Conservation (phyloP, 2,888 invertebrate genomes). For the Ophonus ardosiacus region DNA sequence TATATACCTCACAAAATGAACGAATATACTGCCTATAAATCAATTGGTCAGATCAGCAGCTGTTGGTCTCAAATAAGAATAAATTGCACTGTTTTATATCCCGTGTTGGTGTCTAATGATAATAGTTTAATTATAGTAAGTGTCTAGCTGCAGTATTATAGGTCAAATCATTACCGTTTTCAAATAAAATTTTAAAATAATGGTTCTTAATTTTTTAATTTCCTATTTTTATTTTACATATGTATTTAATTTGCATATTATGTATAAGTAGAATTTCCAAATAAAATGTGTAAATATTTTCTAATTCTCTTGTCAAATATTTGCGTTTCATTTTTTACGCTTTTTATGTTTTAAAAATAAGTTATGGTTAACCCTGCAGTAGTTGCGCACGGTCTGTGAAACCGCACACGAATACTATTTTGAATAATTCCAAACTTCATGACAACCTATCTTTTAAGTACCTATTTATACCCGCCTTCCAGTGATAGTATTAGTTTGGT, state of each 20-base stretch:
- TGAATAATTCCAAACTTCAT: too few species aligned
- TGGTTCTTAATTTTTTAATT: background rate
- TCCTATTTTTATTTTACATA: background rate
- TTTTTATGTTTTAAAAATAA: background rate
- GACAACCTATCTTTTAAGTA: too few species aligned
- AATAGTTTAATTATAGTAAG: conserved; percentile 37
- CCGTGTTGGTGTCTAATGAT: conserved; percentile 54
- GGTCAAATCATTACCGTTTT: conserved; percentile 57
- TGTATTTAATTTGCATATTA: background rate
- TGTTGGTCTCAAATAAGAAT: conserved; percentile 35
- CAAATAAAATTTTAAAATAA: conserved; percentile 56
- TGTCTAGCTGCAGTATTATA: conserved; percentile 62
- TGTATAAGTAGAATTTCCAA: background rate
- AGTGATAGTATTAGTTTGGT: too few species aligned
- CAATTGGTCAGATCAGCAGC: conserved; percentile 43
- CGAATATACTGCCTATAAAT: conserved; percentile 60
- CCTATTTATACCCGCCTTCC: too few species aligned
- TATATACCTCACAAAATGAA: conserved; percentile 52
- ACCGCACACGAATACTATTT: too few species aligned
- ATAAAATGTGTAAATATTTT: conserved; percentile 63
- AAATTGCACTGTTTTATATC: conserved; percentile 56
- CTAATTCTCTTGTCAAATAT: background rate
- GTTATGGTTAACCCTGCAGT: background rate
- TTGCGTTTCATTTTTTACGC: background rate
- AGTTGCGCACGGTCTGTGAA: too few species aligned